phyloP scores from a whole-genome alignment of 2,113 vertebrate genomes.

The Aythya baeri region DNA sequence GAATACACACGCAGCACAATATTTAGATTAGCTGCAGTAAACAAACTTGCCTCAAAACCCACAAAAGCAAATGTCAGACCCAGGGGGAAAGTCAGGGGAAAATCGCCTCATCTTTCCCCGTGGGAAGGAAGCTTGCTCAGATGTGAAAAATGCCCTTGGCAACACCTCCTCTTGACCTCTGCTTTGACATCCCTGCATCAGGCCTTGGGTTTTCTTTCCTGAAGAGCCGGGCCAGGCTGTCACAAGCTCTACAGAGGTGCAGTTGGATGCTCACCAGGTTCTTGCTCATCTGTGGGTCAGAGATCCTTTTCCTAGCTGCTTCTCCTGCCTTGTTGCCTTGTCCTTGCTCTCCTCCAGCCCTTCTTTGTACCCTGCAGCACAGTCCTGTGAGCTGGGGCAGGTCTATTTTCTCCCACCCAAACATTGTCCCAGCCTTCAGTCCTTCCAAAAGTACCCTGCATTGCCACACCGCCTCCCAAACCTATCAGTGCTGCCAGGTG shows the following conservation, averaged over 20 bases:
- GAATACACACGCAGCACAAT: background rate
- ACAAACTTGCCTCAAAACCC: background rate
- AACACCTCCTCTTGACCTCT: background rate
- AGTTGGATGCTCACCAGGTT: background rate
- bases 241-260: background rate
- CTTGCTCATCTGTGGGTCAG: background rate
- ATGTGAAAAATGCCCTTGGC: background rate
- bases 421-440: background rate
- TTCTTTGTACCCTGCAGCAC: background rate
- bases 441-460: background rate
- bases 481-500: no score
- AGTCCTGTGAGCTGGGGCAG: background rate
- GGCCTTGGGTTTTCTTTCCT: background rate
- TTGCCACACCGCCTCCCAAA: no score
- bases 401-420: background rate
- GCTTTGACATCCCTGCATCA: background rate
- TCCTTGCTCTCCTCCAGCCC: background rate
- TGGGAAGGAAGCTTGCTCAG: background rate
- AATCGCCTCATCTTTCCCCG: fast-evolving
- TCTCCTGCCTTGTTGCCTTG: background rate
- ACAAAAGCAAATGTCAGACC: background rate
- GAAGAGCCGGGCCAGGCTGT: background rate
- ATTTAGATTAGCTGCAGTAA: background rate
- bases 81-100: background rate
- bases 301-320: background rate